Percentiles rank a stretch among this genome's conserved stretches.
phyloP scores from a whole-genome alignment of 1,140 invertebrate genomes.

The Drosophila kurseongensis region DNA sequence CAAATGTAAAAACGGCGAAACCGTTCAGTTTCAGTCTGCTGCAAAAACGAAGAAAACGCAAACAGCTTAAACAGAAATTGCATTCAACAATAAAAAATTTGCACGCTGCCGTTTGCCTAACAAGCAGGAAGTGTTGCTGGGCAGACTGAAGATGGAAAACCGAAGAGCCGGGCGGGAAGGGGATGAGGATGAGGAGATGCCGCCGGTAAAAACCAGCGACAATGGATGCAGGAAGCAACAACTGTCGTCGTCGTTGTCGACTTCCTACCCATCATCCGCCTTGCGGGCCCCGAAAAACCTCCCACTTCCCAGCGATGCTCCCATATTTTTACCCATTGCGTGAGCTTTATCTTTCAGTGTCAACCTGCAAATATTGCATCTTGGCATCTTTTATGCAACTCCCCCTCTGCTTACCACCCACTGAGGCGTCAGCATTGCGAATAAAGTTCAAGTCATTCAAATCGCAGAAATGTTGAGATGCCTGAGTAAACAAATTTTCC shows the following conservation, averaged over 20 bases:
- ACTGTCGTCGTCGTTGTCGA: constrained; percentile 48
- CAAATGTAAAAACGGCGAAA: constrained; percentile 66
- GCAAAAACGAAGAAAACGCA: constrained; percentile 39
- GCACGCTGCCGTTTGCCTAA: constrained; percentile 73
- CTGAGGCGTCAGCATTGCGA: background rate
- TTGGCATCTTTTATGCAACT: constrained; percentile 38
- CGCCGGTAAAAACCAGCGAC: constrained; percentile 63
- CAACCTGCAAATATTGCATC: constrained; percentile 33
- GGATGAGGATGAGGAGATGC: constrained; percentile 49
- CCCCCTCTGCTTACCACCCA: constrained; percentile 12
- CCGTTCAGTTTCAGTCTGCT: constrained; percentile 39
- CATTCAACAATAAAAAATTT: constrained; percentile 75
- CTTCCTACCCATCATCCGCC: constrained; percentile 59
- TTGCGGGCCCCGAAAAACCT: background rate
- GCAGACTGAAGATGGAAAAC: constrained; percentile 24
- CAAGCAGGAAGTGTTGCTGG: constrained; percentile 72
- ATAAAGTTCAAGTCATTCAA: constrained; percentile 27
- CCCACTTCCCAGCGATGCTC: constrained; percentile 50
- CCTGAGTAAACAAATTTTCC: constrained; percentile 1
- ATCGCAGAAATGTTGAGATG: constrained; percentile 9
- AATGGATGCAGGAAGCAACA: constrained; percentile 80
- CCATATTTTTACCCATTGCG: constrained; percentile 55
- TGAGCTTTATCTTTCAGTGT: constrained; percentile 68
- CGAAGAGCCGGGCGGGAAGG: background rate
- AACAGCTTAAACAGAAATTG: constrained; percentile 48